phyloP scores from a whole-genome alignment of 2,888 invertebrate species.

The Andricus quercusramuli region DNA sequence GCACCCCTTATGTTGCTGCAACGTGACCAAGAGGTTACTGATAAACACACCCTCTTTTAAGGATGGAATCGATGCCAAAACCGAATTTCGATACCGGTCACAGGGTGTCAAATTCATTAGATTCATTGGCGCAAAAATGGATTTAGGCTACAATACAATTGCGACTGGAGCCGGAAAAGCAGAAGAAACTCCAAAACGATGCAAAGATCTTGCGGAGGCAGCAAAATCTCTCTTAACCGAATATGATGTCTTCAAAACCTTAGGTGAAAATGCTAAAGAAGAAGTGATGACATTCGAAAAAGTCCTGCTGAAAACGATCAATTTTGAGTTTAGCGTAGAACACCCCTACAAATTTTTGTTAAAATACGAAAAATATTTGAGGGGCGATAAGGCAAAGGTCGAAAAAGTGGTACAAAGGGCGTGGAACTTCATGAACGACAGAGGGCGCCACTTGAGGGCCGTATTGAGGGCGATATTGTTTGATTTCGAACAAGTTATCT shows the following conservation, averaged over 20 bases:
- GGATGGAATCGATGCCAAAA: constrained; percentile 92
- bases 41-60: constrained; percentile 92
- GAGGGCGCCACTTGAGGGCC: no score
- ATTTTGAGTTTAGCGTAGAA: constrained; percentile 98
- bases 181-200: constrained; percentile 99
- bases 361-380: constrained; percentile 95
- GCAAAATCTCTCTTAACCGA: constrained; percentile 90
- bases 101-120: constrained; percentile 86
- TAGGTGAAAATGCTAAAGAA: constrained; percentile 95
- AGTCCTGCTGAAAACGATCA: constrained; percentile 97
- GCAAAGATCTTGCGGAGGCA: constrained; percentile 96
- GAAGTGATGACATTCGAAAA: constrained; percentile 97
- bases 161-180: constrained; percentile 99
- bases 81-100: constrained; percentile 91
- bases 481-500: no score
- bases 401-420: constrained; percentile 99
- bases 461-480: no score
- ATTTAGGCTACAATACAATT: constrained; percentile 95
- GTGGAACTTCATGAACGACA: constrained; percentile 99
- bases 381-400: constrained; percentile 93
- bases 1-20: no score
- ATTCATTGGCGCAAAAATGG: constrained; percentile 94
- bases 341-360: constrained; percentile 97
- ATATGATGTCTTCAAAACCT: constrained; percentile 91
- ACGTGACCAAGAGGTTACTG: constrained; percentile 70